Evolutionary conservation across 2,797 vertebrate genomes (phyloP).

Genomic region (Hirundo rustica): DNA sequence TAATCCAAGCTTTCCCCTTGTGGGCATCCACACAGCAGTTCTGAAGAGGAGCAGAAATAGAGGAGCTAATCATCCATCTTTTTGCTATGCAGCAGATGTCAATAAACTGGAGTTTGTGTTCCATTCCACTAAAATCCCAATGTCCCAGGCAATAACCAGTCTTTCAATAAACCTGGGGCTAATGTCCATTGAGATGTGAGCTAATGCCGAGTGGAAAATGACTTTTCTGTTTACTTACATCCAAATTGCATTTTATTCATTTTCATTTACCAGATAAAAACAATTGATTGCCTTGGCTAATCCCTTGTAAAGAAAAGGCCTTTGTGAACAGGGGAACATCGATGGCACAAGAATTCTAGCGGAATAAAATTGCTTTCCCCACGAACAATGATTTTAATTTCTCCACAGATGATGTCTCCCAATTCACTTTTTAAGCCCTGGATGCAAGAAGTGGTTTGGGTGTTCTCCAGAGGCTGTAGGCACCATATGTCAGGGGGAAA

Average conservation of each 20-base stretch:
- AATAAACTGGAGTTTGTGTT: slow-evolving; percentile 58
- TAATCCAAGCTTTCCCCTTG: slow-evolving; percentile 24
- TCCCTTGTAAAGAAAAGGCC: not conserved
- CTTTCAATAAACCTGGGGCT: slow-evolving; percentile 48
- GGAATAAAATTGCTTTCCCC: not conserved
- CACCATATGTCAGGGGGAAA: not conserved
- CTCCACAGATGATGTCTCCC: not conserved
- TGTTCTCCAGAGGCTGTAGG: not conserved
- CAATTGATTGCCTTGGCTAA: slow-evolving; percentile 11
- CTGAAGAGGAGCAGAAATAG: slow-evolving; percentile 1
- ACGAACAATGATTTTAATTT: not conserved
- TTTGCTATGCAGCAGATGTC: slow-evolving; percentile 34
- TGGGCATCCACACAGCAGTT: not conserved
- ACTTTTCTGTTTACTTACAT: slow-evolving; percentile 39
- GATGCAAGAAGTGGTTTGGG: not conserved
- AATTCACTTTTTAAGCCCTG: not conserved
- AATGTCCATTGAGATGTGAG: slow-evolving; percentile 41
- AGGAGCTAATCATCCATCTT: slow-evolving; percentile 41
- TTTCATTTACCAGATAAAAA: slow-evolving; percentile 46
- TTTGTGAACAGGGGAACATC: not conserved
- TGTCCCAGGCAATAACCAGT: slow-evolving; percentile 54
- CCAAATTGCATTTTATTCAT: slow-evolving; percentile 38
- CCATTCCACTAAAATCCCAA: slow-evolving; percentile 55
- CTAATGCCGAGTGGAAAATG: slow-evolving; percentile 35
- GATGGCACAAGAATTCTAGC: not conserved